Evolutionary conservation across 2,797 vertebrate species (phyloP).

Genomic region (Adrianichthys oophorus): DNA sequence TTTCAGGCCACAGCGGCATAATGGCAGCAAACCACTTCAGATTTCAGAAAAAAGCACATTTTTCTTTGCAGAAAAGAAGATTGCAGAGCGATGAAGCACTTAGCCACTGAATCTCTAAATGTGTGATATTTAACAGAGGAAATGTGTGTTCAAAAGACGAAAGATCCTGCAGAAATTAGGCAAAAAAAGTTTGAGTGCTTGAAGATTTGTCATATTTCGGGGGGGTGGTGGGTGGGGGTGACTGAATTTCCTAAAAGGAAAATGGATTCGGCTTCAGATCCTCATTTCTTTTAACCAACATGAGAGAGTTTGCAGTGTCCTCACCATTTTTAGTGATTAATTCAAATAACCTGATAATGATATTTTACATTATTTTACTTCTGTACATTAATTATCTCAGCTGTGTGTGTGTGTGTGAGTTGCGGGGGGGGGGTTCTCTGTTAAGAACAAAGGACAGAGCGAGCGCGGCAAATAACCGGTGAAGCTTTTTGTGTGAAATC

Average conservation of each 20-base stretch:
- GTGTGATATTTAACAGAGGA: slow-evolving; percentile 31
- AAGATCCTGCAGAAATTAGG: slow-evolving; percentile 22
- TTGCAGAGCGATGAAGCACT: slow-evolving; percentile 24
- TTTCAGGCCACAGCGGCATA: slow-evolving; percentile 13
- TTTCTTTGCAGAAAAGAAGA: slow-evolving; percentile 19
- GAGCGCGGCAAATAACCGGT: too few species aligned
- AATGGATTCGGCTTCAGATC: background rate
- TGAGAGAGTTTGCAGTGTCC: background rate
- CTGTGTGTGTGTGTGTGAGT: too few species aligned
- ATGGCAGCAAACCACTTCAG: slow-evolving; percentile 24
- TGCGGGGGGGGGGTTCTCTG: too few species aligned
- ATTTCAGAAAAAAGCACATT: slow-evolving; percentile 14
- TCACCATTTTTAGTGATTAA: too few species aligned
- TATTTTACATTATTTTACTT: too few species aligned
- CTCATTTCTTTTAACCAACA: background rate
- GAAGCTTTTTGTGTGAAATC: too few species aligned
- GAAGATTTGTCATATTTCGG: slow-evolving; percentile 14
- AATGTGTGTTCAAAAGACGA: slow-evolving; percentile 19
- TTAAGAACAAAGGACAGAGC: too few species aligned
- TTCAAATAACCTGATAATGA: too few species aligned
- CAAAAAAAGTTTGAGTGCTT: slow-evolving; percentile 1
- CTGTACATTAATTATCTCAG: too few species aligned
- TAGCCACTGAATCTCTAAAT: slow-evolving; percentile 15
- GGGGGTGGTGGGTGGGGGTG: background rate
- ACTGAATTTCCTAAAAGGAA: slow-evolving; percentile 6